A percentile compares a stretch with the other conserved stretches of the same genome.
Evolutionary conservation across 1,140 invertebrate species (phyloP).

Genomic region (Drosophila trapezifrons): DNA sequence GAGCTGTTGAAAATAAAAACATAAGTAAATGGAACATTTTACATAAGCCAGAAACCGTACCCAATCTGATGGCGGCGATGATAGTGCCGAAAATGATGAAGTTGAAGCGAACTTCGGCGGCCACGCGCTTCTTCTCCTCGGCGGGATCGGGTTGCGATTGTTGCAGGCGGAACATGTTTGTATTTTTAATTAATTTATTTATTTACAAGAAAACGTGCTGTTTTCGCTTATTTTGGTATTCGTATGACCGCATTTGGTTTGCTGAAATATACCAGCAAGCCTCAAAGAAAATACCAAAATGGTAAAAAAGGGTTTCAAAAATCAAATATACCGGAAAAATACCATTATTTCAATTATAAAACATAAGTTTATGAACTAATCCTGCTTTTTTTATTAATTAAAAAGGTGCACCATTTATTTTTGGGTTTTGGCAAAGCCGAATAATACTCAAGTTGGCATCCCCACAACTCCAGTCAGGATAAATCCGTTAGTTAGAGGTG

Average conservation of each 20-base stretch:
- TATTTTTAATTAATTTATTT: constrained; percentile 14
- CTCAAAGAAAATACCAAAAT: not conserved
- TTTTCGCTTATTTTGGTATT: not conserved
- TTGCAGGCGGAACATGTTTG: constrained; percentile 76
- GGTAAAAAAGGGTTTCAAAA: not conserved
- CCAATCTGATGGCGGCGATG: constrained; percentile 65
- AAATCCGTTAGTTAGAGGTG: too few species aligned
- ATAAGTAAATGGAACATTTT: constrained; percentile 36
- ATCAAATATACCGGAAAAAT: not conserved
- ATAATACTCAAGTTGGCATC: too few species aligned
- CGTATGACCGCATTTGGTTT: not conserved
- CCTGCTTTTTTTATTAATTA: too few species aligned
- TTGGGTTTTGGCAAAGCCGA: too few species aligned
- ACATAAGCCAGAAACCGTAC: constrained; percentile 61
- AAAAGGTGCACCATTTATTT: too few species aligned
- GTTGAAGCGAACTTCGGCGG: constrained; percentile 72
- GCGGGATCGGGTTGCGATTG: constrained; percentile 81
- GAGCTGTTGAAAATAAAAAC: constrained; percentile 41
- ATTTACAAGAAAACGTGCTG: constrained; percentile 39
- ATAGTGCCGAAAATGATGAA: constrained; percentile 69
- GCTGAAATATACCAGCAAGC: not conserved
- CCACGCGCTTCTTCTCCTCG: constrained; percentile 75
- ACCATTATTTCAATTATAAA: too few species aligned
- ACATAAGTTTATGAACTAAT: too few species aligned
- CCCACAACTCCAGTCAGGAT: too few species aligned